Evolutionary conservation across 2,797 vertebrate species (phyloP).

Genomic region (Pseudochaenichthys georgianus): DNA sequence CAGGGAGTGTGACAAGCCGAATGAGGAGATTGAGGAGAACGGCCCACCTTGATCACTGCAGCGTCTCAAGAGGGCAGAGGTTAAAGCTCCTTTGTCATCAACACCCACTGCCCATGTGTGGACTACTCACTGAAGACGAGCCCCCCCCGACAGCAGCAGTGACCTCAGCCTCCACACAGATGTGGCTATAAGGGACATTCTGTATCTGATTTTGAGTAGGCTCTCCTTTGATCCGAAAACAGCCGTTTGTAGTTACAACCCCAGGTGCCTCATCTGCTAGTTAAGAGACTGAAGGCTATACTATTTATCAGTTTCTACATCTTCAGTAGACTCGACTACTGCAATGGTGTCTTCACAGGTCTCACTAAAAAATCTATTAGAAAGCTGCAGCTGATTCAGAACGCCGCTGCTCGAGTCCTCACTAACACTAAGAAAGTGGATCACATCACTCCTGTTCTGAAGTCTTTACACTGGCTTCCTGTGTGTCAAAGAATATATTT

Average conservation of each 20-base stretch:
- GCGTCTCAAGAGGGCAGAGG: slow-evolving; percentile 31
- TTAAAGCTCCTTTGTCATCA: slow-evolving; percentile 47
- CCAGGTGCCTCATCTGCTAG: neutral
- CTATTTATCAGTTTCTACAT: too few relatives aligned
- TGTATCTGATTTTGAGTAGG: neutral
- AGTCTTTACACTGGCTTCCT: too few relatives aligned
- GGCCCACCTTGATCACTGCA: slow-evolving; percentile 48
- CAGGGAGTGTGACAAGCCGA: slow-evolving; percentile 29
- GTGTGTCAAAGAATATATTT: too few relatives aligned
- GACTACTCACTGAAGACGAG: slow-evolving; percentile 16
- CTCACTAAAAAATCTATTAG: too few relatives aligned
- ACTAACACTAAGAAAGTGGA: too few relatives aligned
- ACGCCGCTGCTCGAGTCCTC: too few relatives aligned
- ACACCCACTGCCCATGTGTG: slow-evolving; percentile 41
- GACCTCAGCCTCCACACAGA: slow-evolving; percentile 18
- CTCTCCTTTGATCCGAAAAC: slow-evolving; percentile 5
- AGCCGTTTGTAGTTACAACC: neutral
- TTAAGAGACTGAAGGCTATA: neutral
- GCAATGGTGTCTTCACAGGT: too few relatives aligned
- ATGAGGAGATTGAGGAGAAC: slow-evolving; percentile 56
- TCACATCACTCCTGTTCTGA: too few relatives aligned
- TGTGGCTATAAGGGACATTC: neutral
- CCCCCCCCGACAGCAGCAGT: neutral
- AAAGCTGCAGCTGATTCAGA: too few relatives aligned
- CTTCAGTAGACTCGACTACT: too few relatives aligned